Conservation (phyloP, 2,888 invertebrate species). For the Neocrepidodera transversa region DNA sequence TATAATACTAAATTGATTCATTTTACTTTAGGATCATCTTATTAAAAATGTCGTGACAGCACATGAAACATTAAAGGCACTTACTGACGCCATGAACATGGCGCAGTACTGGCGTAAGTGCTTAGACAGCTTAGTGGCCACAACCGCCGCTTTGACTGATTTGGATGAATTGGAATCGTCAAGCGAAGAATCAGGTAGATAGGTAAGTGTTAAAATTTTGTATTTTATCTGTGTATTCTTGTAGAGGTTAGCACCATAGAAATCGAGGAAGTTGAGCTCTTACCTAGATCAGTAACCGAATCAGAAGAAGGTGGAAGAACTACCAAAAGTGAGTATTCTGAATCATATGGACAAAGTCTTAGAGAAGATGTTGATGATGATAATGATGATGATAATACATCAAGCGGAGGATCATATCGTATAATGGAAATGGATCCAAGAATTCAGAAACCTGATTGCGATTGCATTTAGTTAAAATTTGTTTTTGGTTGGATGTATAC, state of each 20-base stretch:
- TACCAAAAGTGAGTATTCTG: not conserved
- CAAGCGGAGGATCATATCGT: not conserved
- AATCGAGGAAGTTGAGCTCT: not conserved
- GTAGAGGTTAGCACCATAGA: not conserved
- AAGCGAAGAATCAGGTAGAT: not conserved
- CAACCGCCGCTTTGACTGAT: slow-evolving; percentile 46
- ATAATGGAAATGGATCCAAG: slow-evolving; percentile 10
- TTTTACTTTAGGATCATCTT: slow-evolving; percentile 47
- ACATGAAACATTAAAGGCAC: slow-evolving; percentile 52
- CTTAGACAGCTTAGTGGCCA: slow-evolving; percentile 52
- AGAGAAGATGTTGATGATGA: not conserved
- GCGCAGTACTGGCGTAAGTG: slow-evolving; percentile 55
- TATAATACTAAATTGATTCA: not conserved
- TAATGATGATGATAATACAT: not conserved
- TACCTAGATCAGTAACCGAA: not conserved
- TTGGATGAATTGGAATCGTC: slow-evolving; percentile 21
- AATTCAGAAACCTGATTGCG: slow-evolving; percentile 6
- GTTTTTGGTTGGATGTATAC: not conserved
- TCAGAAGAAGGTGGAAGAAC: not conserved
- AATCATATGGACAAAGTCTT: not conserved
- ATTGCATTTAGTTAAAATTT: not conserved
- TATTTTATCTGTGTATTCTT: too few relatives aligned
- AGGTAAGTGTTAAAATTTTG: too few relatives aligned
- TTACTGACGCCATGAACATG: slow-evolving; percentile 55
- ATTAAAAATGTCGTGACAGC: slow-evolving; percentile 53